Base-by-base conservation (phyloP, 30 jellyfish, hydroid and myxozoan genomes). In the Aurelia sp. region DNA sequence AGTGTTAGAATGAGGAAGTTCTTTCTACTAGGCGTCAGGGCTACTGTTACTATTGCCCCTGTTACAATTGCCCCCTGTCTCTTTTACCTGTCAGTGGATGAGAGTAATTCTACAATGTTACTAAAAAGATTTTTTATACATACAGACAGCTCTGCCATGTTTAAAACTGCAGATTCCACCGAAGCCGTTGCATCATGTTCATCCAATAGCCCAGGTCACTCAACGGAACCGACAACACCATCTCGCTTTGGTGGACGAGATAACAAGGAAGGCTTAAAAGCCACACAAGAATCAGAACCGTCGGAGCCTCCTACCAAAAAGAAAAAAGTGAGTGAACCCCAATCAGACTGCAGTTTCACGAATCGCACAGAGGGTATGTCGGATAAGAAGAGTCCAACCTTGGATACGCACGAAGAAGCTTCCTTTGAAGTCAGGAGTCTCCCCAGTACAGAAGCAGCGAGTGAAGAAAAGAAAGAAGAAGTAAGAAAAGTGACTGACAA, bases 271-370 rank as follows among this genome's bases (percentile, higher is more conserved):
- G 60, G 19, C 22, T 22, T 5, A 72, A 64, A 51, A 20, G 76
- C 53, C 53, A 75, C 8, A 15, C 64, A 53, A 27, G 48, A 24
- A 53, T 19, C 87, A 12, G 76, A 11, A 20, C 18, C 62, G 33
- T 19, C 8, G 11, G 87, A 79, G 71, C 89, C 89, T 10, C 89
- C 89, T 4, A 17, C 89, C 9, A 79, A 79, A 22, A 79, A 79
- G 71, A 20, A 63, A 22, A 44, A 44, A 44, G 55, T 44, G 55
- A 44, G 16, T 44, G 15, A 8, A 44, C 55, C 55, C 15, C 15
- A 44, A 4, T 8, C 55, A 44, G 7, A 44, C 0, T 44, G 55
- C 55, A 44, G 9, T 44, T 7, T 16, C 15, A 44, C 6, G 3
- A 44, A 44, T 44, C 55, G 15, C 55, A 44, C 15, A 3, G 55